Percentiles rank a stretch among this genome's conserved stretches.
Evolutionary conservation across 2,888 invertebrate species (phyloP).

Genomic region (Cataglyphis livida): DNA sequence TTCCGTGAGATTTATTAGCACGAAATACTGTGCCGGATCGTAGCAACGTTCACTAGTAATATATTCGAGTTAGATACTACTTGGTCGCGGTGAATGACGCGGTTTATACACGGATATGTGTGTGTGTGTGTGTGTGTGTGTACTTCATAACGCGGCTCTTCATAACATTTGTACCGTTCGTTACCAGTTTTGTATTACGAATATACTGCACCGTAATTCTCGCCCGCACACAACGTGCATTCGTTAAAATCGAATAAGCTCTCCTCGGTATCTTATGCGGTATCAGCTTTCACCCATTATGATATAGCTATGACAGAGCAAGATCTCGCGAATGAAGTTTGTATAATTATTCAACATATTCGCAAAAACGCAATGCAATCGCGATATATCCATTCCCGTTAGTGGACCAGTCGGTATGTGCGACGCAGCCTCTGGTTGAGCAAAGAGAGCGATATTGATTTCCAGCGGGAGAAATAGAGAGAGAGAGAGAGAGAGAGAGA

Average conservation of each 20-base stretch:
- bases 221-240: constrained; percentile 14
- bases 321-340: background rate
- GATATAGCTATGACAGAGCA: background rate
- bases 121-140: background rate
- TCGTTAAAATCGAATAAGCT: background rate
- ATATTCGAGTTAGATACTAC: constrained; percentile 45
- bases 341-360: background rate
- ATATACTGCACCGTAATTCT: constrained; percentile 16
- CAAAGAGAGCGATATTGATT: constrained; percentile 67
- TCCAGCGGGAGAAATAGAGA: constrained; percentile 20
- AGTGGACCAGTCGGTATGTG: constrained; percentile 40
- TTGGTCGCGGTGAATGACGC: constrained; percentile 11
- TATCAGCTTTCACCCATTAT: background rate
- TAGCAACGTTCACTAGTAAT: constrained; percentile 60
- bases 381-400: background rate
- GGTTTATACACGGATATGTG: constrained; percentile 8
- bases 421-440: constrained; percentile 59
- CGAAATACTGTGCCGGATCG: constrained; percentile 39
- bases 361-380: background rate
- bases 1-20: constrained; percentile 47
- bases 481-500: background rate
- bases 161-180: constrained; percentile 13
- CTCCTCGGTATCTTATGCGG: background rate
- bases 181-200: constrained; percentile 27
- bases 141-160: constrained; percentile 11